Evolutionary conservation across 2,888 invertebrate species (phyloP), one percentile per base, ranked within the genome.

Genomic region (Machimus atricapillus): DNA sequence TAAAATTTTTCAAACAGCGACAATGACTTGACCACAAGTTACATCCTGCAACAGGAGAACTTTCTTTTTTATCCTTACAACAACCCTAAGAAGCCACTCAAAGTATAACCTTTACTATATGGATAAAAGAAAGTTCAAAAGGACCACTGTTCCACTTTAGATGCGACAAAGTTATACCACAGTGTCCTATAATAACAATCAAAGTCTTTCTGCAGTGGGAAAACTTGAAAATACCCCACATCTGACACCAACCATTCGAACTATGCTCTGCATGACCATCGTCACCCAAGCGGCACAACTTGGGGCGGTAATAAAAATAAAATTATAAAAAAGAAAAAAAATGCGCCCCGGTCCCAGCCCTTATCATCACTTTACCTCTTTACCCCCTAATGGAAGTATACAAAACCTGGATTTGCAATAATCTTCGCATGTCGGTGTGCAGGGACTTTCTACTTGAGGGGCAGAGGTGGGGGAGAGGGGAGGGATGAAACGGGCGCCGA

Each of bases 321-420:
- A 83, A 83, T 83, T 83, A 83, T 83, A 66, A 83, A 66, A 83
- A 83, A 79, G 16, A 46, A 14, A 83, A 79, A 46, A 46, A 14
- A 40, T 0, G 31, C 16, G 37, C 23, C 37, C 58, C 37, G 82
- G 82, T 66, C 23, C 40, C 58, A 83, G 40, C 82, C 82, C 82
- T 66, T 83, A 83, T 83, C 82, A 83, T 83, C 82, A 83, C 82
- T 83, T 83, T 83, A 83, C 82, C 82, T 83, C 81, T 81, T 81
- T 81, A 81, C 81, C 81, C 81, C 52, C 82, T 83, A 83, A 83
- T 83, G 82, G 82, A 83, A 66, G 82, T 66, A 83, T 58, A 83
- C 82, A 83, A 83, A 58, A 83, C 82, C 82, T 66, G 82, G 82
- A 83, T 83, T 83, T 83, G 66, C 66, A 37, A 83, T 83, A 83